Conservation (phyloP, 2,888 invertebrate genomes). For the Protophormia terraenovae region DNA sequence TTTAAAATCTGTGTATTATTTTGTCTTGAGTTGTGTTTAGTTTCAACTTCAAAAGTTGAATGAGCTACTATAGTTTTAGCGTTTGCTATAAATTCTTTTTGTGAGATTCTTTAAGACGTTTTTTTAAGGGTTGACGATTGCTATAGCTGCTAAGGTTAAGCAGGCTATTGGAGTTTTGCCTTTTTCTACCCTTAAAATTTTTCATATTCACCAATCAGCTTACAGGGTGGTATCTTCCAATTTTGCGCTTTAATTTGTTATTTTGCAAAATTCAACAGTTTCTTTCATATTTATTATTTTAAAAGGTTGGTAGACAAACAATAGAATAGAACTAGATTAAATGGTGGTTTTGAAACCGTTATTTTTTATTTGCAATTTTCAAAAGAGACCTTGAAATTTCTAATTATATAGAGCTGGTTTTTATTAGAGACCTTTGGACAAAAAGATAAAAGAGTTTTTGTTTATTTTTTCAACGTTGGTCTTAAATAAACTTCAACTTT, state of each 20-base stretch:
- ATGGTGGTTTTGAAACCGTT: slow-evolving; percentile 48
- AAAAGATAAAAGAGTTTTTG: not conserved
- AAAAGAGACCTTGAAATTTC: slow-evolving; percentile 31
- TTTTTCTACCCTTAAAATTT: slow-evolving; percentile 30
- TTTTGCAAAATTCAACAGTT: slow-evolving; percentile 42
- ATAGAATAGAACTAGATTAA: slow-evolving; percentile 53
- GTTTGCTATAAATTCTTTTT: slow-evolving; percentile 49
- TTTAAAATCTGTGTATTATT: not conserved
- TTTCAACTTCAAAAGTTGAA: slow-evolving; percentile 79
- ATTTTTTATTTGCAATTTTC: slow-evolving; percentile 18
- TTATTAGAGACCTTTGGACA: not conserved
- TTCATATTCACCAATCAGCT: slow-evolving; percentile 54
- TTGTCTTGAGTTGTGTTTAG: slow-evolving; percentile 72
- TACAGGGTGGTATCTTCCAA: slow-evolving; percentile 14
- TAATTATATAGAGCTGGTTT: slow-evolving; percentile 3
- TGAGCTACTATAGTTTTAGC: slow-evolving; percentile 65
- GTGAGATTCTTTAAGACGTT: slow-evolving; percentile 40
- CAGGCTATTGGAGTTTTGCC: slow-evolving; percentile 6
- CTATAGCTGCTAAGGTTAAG: not conserved
- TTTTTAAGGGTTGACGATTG: slow-evolving; percentile 40
- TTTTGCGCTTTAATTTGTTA: slow-evolving; percentile 1
- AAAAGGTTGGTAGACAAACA: slow-evolving; percentile 24
- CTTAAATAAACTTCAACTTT: not conserved
- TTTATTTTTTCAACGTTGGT: not conserved
- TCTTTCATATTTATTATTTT: slow-evolving; percentile 9